Evolutionary conservation across 2,888 invertebrate species (phyloP), one percentile per base, ranked within the genome.

Genomic region (Tetropium fuscum): DNA sequence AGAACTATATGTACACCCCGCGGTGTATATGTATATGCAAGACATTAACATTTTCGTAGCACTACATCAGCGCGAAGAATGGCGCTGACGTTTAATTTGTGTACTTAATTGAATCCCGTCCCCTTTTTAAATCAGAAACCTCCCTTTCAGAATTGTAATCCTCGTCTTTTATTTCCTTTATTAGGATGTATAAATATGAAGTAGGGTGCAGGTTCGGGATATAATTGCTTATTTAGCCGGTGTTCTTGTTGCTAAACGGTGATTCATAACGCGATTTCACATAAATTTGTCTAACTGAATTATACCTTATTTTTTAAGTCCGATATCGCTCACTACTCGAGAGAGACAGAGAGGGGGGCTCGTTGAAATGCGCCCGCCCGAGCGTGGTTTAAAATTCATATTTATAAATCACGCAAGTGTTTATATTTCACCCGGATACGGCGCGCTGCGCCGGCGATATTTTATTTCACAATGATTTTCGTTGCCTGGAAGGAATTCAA

Each of bases 21-120:
- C 38, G 27, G 51, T 40, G 40, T 18, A 60, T 60, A 63, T 56
- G 47, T 60, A 63, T 56, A 53, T 60, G 51, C 55, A 36, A 36
- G 38, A 49, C 48, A 56, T 67, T 58, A 58, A 55, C 61, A 60
- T 59, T 58, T 60, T 53, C 43, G 57, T 48, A 57, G 68, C 68
- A 77, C 73, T 76, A 74, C 73, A 77, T 77, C 75, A 78, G 65
- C 63, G 64, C 68, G 64, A 68, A 70, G 76, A 74, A 75, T 79
- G 78, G 73, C 64, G 71, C 73, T 79, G 79, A 79, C 79, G 73
- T 78, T 77, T 78, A 79, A 79, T 79, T 78, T 78, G 77, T 75
- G 74, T 73, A 77, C 75, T 76, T 79, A 79, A 79, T 79, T 79
- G 79, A 78, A 79, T 78, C 74, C 68, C 60, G 64, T 22, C 70